A percentile compares a stretch with the other conserved stretches of the same genome.
phyloP scores from a whole-genome alignment of 23 tunicate species.

The Oikopleura dioica region DNA sequence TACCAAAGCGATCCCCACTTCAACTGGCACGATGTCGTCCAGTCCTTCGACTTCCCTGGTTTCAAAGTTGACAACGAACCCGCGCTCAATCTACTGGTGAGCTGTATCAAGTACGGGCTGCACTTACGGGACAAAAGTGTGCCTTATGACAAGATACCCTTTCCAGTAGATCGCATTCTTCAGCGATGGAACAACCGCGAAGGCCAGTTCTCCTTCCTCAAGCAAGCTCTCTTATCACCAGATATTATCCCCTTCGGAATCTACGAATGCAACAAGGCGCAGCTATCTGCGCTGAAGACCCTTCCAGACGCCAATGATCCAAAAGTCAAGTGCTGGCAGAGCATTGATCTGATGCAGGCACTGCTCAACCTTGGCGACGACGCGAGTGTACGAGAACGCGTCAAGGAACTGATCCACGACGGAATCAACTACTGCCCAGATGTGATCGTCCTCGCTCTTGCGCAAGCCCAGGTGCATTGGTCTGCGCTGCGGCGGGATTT shows the following conservation, averaged over 20 bases:
- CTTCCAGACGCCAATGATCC: conserved; percentile 45
- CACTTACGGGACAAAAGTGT: conserved; percentile 28
- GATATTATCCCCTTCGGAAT: conserved; percentile 32
- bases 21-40: conserved; percentile 24
- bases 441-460: conserved; percentile 31
- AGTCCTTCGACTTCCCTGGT: conserved; percentile 35
- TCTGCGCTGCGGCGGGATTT: conserved; percentile 24
- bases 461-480: conserved; percentile 32
- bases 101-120: conserved; percentile 19
- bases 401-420: conserved; percentile 24
- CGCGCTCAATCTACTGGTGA: conserved; percentile 36
- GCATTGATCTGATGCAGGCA: conserved; percentile 40
- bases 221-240: conserved; percentile 20
- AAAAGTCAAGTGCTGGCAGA: conserved; percentile 30
- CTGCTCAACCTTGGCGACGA: conserved; percentile 30
- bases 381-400: conserved; percentile 28
- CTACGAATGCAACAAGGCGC: conserved; percentile 15
- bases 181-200: conserved; percentile 30
- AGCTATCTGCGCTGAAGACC: conserved; percentile 35
- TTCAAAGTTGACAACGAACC: conserved; percentile 25
- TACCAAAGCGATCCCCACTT: too few relatives aligned
- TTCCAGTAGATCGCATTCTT: conserved; percentile 27
- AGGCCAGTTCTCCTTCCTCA: conserved; percentile 65
- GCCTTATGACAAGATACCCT: too few relatives aligned
- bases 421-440: conserved; percentile 51